phyloP scores from a whole-genome alignment of 2,888 invertebrate genomes.

The Nymphalis c-album region DNA sequence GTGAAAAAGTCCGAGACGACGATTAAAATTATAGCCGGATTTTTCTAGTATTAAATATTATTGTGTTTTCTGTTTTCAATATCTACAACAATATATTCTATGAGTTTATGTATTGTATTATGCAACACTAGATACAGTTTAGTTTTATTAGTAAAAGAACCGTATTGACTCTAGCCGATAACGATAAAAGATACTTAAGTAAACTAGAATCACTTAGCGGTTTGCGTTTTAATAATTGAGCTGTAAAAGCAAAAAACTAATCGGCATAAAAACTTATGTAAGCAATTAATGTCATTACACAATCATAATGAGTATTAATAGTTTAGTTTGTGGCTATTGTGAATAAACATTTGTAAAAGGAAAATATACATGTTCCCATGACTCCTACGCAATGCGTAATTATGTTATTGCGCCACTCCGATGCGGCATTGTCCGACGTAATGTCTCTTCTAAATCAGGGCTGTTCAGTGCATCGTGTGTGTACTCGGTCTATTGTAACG shows the following conservation, averaged over 20 bases:
- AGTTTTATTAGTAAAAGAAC: too few relatives aligned
- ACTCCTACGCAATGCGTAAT: conserved; percentile 73
- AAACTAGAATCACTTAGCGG: not conserved
- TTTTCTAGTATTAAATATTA: too few relatives aligned
- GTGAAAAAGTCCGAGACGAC: too few relatives aligned
- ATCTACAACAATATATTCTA: too few relatives aligned
- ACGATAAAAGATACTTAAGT: not conserved
- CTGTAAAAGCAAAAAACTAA: not conserved
- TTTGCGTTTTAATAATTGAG: conserved; percentile 3
- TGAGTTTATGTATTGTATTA: too few relatives aligned
- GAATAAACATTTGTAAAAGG: conserved; percentile 29
- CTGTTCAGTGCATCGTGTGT: conserved; percentile 62
- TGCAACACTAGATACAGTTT: too few relatives aligned
- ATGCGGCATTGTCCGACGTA: conserved; percentile 72
- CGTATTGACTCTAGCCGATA: not conserved
- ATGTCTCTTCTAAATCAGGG: conserved; percentile 76
- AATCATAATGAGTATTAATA: conserved; percentile 27
- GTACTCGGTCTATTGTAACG: conserved; percentile 66
- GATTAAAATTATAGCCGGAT: too few relatives aligned
- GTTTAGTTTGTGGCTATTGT: conserved; percentile 28
- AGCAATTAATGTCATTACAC: conserved; percentile 32
- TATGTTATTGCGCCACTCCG: conserved; percentile 61
- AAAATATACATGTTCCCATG: conserved; percentile 60
- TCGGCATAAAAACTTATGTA: conserved; percentile 8
- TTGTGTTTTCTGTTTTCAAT: too few relatives aligned